These are phyloP conservation scores for Apocrypta bakeri DNA, from an alignment of 1,140 invertebrate species.

Conservation along the genomic window DNA sequence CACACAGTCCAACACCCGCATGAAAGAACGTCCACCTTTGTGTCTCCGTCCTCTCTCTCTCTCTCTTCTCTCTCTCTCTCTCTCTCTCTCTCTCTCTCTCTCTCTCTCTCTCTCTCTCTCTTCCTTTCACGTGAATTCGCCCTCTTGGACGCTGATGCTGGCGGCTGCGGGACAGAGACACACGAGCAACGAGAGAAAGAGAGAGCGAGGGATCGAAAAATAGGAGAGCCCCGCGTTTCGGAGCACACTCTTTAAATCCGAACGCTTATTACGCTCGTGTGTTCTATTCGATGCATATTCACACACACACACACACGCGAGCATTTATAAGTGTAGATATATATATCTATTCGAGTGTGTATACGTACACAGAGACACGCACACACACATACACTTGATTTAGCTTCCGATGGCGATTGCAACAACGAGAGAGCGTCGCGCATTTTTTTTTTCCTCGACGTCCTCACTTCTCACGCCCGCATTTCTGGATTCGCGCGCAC, in stretches of 20 bases:
- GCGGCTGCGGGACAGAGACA: neutral
- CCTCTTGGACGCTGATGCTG: neutral
- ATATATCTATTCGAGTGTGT: too few relatives aligned
- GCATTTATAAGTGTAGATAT: neutral
- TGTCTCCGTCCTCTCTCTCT: neutral
- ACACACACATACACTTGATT: neutral
- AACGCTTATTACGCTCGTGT: neutral
- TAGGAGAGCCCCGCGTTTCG: neutral
- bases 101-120: neutral
- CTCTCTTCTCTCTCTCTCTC: conserved; percentile 4
- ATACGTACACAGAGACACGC: neutral
- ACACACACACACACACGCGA: neutral
- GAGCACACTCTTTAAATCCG: conserved; percentile 25
- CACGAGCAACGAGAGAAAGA: neutral
- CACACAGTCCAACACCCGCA: conserved; percentile 39
- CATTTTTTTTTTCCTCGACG: conserved; percentile 1
- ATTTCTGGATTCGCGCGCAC: neutral
- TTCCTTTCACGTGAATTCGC: conserved; percentile 20
- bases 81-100: conserved; percentile 5
- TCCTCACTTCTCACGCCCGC: neutral
- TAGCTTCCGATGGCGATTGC: neutral
- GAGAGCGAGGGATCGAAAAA: neutral
- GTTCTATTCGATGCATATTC: neutral
- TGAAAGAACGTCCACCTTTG: conserved; percentile 47
- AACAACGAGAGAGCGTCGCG: neutral